Percentiles rank a stretch among this genome's conserved stretches.
phyloP scores from a whole-genome alignment of 2,113 vertebrate species.

The Megaceryle torquata region DNA sequence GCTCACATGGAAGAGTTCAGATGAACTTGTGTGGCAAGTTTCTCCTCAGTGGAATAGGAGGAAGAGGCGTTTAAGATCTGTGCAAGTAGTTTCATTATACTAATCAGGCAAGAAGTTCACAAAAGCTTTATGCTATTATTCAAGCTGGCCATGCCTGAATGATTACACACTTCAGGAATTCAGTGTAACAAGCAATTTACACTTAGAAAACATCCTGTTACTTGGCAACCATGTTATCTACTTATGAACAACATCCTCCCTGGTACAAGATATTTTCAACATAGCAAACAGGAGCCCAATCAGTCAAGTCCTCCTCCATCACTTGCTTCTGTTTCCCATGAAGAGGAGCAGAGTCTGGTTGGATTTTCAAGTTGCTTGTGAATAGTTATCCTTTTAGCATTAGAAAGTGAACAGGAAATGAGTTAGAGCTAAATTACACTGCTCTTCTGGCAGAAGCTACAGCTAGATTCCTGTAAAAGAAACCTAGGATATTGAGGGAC shows the following conservation, averaged over 20 bases:
- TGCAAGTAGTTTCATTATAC: neutral
- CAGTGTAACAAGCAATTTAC: neutral
- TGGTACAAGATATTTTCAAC: neutral
- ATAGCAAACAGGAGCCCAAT: neutral
- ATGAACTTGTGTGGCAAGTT: neutral
- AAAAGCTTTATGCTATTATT: neutral
- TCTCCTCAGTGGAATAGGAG: neutral
- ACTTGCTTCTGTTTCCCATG: neutral
- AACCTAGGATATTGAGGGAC: constrained; percentile 68
- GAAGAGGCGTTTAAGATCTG: neutral
- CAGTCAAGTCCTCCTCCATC: neutral
- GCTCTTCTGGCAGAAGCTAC: constrained; percentile 63
- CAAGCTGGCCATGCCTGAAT: neutral
- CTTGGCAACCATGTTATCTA: neutral
- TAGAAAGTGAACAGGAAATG: constrained; percentile 58
- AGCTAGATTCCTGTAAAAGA: constrained; percentile 77
- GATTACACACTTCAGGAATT: neutral
- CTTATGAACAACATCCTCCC: neutral
- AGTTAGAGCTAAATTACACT: constrained; percentile 64
- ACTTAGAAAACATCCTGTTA: neutral
- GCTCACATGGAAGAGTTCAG: neutral
- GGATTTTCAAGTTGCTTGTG: constrained; percentile 52
- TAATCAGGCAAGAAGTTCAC: neutral
- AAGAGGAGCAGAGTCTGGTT: constrained; percentile 9
- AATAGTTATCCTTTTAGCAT: constrained; percentile 52